These are phyloP conservation scores for Lepidurus packardi DNA, from an alignment of 1,140 invertebrate genomes.

Conservation along the genomic window DNA sequence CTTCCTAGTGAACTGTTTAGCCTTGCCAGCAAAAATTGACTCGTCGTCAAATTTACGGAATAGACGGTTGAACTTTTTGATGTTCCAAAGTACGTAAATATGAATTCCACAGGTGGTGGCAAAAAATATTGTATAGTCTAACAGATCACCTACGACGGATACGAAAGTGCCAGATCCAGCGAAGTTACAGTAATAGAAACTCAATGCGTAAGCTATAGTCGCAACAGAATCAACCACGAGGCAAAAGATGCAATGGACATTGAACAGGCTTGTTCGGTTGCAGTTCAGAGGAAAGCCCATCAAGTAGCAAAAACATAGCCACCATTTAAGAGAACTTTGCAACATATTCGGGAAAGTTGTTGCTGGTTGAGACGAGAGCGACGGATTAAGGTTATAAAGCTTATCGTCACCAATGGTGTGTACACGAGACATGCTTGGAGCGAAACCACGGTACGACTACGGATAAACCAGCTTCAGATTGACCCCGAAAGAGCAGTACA, in stretches of 20 bases:
- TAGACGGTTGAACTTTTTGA: neutral
- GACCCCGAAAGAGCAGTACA: neutral
- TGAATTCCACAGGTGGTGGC: neutral
- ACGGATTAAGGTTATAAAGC: neutral
- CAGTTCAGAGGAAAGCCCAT: neutral
- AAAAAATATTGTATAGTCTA: constrained; percentile 1
- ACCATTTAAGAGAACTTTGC: neutral
- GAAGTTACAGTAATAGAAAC: neutral
- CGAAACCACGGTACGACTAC: neutral
- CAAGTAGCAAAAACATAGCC: neutral
- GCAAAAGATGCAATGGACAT: neutral
- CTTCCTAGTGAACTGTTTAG: neutral
- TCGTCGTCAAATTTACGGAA: neutral
- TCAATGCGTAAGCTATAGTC: neutral
- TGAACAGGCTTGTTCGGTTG: neutral
- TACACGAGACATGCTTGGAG: neutral
- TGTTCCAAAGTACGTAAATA: neutral
- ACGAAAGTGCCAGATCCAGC: neutral
- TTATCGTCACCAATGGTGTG: neutral
- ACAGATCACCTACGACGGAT: neutral
- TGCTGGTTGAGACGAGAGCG: neutral
- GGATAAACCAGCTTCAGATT: neutral
- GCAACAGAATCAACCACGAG: neutral
- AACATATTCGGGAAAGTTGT: neutral
- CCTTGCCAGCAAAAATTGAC: neutral